phyloP scores from a whole-genome alignment of 1,140 invertebrate species.

The Aleiodes sp. region DNA sequence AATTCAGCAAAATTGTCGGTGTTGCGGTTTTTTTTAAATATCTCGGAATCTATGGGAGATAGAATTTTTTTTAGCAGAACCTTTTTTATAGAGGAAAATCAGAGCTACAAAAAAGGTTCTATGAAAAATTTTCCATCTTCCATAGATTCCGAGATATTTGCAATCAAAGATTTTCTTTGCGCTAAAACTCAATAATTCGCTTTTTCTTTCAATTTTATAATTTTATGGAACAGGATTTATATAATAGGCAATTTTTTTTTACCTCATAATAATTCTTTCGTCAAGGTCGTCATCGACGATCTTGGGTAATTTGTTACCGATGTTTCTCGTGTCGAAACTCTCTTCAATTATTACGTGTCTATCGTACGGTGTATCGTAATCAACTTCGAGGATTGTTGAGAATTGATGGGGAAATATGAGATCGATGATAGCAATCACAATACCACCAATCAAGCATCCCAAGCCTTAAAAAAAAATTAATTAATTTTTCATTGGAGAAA shows the following conservation, averaged over 20 bases:
- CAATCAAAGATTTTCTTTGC: no score
- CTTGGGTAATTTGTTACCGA: constrained; percentile 70
- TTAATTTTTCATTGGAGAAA: no score
- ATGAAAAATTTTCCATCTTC: no score
- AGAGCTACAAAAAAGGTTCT: no score
- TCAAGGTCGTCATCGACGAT: constrained; percentile 60
- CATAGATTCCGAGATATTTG: no score
- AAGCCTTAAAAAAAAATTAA: constrained; percentile 79
- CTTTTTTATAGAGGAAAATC: no score
- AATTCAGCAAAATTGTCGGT: no score
- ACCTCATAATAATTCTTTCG: constrained; percentile 57
- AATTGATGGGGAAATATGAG: constrained; percentile 90
- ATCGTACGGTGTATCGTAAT: constrained; percentile 94
- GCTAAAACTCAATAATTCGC: background rate
- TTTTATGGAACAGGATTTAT: background rate
- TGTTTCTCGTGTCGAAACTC: constrained; percentile 78
- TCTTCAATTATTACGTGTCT: constrained; percentile 91
- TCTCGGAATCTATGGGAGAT: no score
- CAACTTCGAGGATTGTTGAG: constrained; percentile 91
- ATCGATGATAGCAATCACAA: constrained; percentile 83
- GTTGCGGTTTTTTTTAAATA: no score
- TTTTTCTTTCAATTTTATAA: background rate
- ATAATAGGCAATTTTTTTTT: background rate
- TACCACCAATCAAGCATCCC: constrained; percentile 77
- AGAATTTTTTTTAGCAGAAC: no score